A percentile compares a stretch with the other conserved stretches of the same genome.
phyloP scores from a whole-genome alignment of 2,888 invertebrate genomes.

The Unio pictorum region DNA sequence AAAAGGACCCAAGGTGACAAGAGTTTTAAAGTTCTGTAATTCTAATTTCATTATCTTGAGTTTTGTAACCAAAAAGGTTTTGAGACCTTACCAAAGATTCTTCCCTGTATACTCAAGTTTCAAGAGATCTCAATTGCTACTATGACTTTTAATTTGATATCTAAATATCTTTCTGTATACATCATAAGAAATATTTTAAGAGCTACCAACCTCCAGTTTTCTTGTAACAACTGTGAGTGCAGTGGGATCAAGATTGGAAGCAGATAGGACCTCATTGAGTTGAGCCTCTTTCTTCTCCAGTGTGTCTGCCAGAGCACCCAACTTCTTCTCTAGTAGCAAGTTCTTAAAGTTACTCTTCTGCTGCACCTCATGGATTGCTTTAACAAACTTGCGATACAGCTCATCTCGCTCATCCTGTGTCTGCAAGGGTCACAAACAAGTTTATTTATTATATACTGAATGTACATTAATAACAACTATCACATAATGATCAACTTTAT shows the following conservation, averaged over 20 bases:
- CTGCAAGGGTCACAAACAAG: constrained; percentile 49
- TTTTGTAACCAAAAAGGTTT: too few relatives aligned
- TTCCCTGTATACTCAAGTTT: too few relatives aligned
- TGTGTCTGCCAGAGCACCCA: constrained; percentile 78
- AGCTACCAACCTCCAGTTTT: constrained; percentile 75
- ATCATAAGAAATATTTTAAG: too few relatives aligned
- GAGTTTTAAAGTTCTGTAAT: too few relatives aligned
- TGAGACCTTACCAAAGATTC: too few relatives aligned
- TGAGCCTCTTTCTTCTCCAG: constrained; percentile 82
- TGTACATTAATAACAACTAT: background rate
- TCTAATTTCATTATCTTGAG: too few relatives aligned
- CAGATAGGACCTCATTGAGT: constrained; percentile 78
- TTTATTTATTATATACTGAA: background rate
- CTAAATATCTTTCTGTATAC: too few relatives aligned
- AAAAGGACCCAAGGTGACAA: too few relatives aligned
- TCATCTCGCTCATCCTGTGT: constrained; percentile 84
- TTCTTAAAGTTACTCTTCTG: constrained; percentile 88
- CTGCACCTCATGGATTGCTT: constrained; percentile 88
- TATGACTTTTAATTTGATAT: too few relatives aligned
- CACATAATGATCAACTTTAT: too few relatives aligned
- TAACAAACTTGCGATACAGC: constrained; percentile 84
- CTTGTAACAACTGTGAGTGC: constrained; percentile 74
- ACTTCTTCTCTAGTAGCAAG: constrained; percentile 84
- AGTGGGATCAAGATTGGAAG: constrained; percentile 76
- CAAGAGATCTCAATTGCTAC: too few relatives aligned